A percentile compares a stretch with the other conserved stretches of the same genome.
Conservation (phyloP, 2,113 vertebrate genomes). For the Dicrurus megarhynchus region DNA sequence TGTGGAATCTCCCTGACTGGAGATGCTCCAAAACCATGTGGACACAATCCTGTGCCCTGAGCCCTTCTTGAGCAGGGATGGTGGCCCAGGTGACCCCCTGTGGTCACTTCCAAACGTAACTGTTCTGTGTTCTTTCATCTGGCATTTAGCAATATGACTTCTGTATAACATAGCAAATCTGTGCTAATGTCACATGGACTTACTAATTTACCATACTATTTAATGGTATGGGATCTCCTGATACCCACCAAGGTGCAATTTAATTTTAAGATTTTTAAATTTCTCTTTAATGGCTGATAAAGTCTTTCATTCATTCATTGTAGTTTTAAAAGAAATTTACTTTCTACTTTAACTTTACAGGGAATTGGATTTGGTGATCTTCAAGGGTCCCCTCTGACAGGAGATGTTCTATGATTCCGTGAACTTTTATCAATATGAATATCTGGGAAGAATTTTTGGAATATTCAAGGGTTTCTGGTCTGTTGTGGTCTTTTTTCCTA, state of each 20-base stretch:
- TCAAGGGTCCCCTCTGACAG: background rate
- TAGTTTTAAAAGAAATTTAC: background rate
- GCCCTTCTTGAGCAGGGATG: background rate
- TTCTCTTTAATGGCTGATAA: background rate
- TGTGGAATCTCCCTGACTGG: background rate
- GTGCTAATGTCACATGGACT: background rate
- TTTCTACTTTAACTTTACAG: background rate
- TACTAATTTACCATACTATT: background rate
- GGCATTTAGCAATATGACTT: background rate
- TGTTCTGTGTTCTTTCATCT: background rate
- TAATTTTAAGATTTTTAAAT: background rate
- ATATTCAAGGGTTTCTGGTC: accelerated
- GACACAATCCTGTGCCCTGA: background rate
- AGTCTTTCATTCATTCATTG: background rate
- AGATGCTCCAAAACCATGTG: background rate
- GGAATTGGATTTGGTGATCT: background rate
- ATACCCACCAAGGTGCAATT: background rate
- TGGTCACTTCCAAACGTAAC: background rate
- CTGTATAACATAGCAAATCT: background rate
- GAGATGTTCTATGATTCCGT: background rate
- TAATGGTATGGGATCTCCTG: background rate
- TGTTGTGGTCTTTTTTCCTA: background rate
- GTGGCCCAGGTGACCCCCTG: background rate
- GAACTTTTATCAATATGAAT: background rate
- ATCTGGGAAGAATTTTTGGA: background rate